phyloP scores from a whole-genome alignment of 2,797 vertebrate species.

The Dendrocincla fuliginosa region DNA sequence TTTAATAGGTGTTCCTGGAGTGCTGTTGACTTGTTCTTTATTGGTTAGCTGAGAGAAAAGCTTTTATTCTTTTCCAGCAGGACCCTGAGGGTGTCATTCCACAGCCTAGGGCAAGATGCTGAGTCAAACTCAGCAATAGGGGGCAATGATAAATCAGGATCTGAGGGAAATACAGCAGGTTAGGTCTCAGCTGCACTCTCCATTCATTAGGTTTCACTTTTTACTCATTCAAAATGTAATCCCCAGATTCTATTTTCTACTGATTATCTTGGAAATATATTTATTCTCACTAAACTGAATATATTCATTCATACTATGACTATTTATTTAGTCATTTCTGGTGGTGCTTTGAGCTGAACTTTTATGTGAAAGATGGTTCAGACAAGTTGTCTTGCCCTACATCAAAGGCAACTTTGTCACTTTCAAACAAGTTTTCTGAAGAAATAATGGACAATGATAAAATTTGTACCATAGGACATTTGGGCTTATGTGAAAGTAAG shows the following conservation, averaged over 20 bases:
- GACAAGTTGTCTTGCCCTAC: neutral
- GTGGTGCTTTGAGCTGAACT: neutral
- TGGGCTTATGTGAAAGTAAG: neutral
- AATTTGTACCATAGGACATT: neutral
- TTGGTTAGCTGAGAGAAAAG: slow-evolving; percentile 24
- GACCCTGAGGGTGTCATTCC: slow-evolving; percentile 33
- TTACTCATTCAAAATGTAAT: neutral
- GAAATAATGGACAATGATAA: neutral
- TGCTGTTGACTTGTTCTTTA: slow-evolving; percentile 25
- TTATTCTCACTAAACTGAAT: neutral
- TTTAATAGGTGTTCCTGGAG: slow-evolving; percentile 57
- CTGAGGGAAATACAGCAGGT: neutral
- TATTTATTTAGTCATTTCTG: neutral
- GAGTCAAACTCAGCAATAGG: neutral
- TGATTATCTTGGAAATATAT: neutral
- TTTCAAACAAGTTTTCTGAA: neutral
- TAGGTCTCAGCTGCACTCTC: neutral
- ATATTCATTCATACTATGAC: no score
- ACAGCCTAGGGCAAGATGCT: neutral
- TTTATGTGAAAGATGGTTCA: neutral
- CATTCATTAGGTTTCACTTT: neutral
- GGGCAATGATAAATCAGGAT: neutral
- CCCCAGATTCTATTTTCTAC: neutral
- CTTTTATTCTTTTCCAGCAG: slow-evolving; percentile 50
- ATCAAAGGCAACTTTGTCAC: neutral